A percentile compares a stretch with the other conserved stretches of the same genome.
Evolutionary conservation across 2,888 invertebrate genomes (phyloP).

Genomic region (Limulus polyphemus): DNA sequence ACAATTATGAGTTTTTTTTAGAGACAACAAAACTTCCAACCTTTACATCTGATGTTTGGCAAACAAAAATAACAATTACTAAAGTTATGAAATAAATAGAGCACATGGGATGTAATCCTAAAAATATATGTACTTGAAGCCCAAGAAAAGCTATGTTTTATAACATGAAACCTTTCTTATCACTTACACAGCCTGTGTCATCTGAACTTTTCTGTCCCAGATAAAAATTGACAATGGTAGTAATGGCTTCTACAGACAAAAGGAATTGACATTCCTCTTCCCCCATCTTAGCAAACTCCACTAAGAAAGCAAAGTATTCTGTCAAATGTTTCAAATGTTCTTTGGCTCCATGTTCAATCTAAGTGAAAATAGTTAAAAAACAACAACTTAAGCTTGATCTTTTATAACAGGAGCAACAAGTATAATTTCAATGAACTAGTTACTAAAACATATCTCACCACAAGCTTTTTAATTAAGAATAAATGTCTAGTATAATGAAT

Average conservation of each 20-base stretch:
- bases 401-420: too few relatives aligned
- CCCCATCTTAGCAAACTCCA: slow-evolving; percentile 90
- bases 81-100: too few relatives aligned
- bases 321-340: slow-evolving; percentile 71
- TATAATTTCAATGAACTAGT: neutral
- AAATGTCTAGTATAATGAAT: neutral
- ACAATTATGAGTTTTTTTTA: too few relatives aligned
- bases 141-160: too few relatives aligned
- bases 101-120: too few relatives aligned
- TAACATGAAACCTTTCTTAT: too few relatives aligned
- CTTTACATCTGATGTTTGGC: too few relatives aligned
- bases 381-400: neutral
- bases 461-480: too few relatives aligned
- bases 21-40: too few relatives aligned
- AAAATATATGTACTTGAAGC: too few relatives aligned
- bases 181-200: slow-evolving; percentile 47
- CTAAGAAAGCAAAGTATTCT: slow-evolving; percentile 80
- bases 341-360: slow-evolving; percentile 76
- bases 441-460: too few relatives aligned
- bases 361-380: slow-evolving; percentile 10
- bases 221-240: slow-evolving; percentile 83
- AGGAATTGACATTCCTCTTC: slow-evolving; percentile 83
- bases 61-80: too few relatives aligned
- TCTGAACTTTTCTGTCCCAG: slow-evolving; percentile 61
- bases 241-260: slow-evolving; percentile 71